Evolutionary conservation across 2,113 vertebrate genomes (phyloP), one percentile per base, ranked within the genome.

Genomic region (Lepisosteus osseus): DNA sequence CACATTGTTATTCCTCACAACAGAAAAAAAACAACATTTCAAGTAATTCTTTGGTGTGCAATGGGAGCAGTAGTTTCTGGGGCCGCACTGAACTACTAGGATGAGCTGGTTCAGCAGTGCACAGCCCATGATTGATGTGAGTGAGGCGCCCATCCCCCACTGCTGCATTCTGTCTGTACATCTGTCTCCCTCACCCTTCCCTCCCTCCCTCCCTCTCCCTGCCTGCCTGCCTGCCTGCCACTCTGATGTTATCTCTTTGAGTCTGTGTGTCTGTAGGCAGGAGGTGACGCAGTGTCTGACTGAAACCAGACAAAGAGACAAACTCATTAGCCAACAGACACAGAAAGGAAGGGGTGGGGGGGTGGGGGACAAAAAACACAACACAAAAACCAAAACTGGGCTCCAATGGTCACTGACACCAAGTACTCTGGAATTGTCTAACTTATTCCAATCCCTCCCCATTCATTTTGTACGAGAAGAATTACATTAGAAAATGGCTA

Each of bases 231-330:
- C 81, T 86, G 86, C 86, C 83, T 91, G 87, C 87, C 90, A 89
- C 87, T 88, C 88, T 85, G 88, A 92, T 90, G 90, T 88, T 93
- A 92, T 92, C 92, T 92, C 85, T 61, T 17, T 41, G 84, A 84
- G 90, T 92, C 89, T 92, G 90, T 90, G 86, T 90, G 90, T 92
- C 89, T 92, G 90, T 91, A 91, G 87, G 90, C 90, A 92, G 88
- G 89, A 90, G 90, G 89, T 92, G 91, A 93, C 91, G 91, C 91
- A 93, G 89, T 93, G 91, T 93, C 91, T 92, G 89, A 86, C 89
- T 89, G 87, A 84, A 88, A 84, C 84, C 87, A 92, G 90, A 90
- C 90, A 93, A 92, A 91, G 88, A 89, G 83, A 88, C 89, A 91
- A 89, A 91, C 89, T 92, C 89, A 90, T 89, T 86, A 87, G 87